Conservation (phyloP, 2,888 invertebrate genomes). For the Polia nebulosa region DNA sequence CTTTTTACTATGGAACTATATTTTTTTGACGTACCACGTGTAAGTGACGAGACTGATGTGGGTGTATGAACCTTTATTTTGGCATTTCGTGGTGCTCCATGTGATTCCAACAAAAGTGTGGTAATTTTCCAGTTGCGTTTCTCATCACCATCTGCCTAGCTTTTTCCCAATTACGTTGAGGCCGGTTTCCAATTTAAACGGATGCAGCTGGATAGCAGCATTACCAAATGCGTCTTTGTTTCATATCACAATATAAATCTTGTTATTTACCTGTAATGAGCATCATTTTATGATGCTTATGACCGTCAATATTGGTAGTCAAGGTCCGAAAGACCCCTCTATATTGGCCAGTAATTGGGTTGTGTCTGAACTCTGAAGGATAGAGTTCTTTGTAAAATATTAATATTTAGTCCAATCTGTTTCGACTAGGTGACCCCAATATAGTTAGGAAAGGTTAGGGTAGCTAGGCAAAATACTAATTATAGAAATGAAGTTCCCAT, state of each 20-base stretch:
- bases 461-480: background rate
- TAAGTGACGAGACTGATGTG: too few relatives aligned
- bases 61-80: too few relatives aligned
- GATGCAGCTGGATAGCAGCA: background rate
- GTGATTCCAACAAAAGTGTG: too few relatives aligned
- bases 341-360: background rate
- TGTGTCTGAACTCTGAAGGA: background rate
- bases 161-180: too few relatives aligned
- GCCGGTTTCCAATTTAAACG: too few relatives aligned
- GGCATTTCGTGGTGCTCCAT: too few relatives aligned
- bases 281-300: background rate
- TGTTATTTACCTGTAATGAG: background rate
- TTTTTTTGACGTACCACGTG: too few relatives aligned
- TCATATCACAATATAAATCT: background rate
- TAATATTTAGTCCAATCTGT: conserved; percentile 22
- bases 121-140: too few relatives aligned
- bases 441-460: background rate
- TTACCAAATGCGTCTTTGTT: background rate
- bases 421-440: background rate
- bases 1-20: too few relatives aligned
- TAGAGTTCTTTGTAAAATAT: conserved; percentile 25
- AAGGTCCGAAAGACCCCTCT: background rate
- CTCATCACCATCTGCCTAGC: too few relatives aligned
- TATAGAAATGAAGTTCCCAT: background rate
- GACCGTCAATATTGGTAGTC: background rate